These are phyloP conservation scores for Zeuzera pyrina DNA, from an alignment of 2,888 invertebrate species.

Conservation along the genomic window DNA sequence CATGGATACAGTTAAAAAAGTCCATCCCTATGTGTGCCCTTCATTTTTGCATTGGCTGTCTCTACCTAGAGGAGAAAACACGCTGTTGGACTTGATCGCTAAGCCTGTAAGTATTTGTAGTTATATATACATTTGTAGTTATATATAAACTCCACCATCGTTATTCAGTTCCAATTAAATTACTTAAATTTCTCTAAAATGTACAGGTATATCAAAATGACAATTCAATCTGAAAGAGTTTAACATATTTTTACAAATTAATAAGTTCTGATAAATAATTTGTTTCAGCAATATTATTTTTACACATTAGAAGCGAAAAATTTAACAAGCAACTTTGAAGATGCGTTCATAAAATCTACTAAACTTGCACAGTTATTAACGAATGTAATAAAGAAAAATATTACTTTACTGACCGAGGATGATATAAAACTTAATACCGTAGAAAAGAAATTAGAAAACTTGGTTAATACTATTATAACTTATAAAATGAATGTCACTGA, in stretches of 20 bases:
- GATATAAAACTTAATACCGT: slow-evolving; percentile 30
- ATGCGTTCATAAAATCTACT: slow-evolving; percentile 34
- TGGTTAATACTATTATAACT: slow-evolving; percentile 34
- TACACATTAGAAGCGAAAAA: slow-evolving; percentile 37
- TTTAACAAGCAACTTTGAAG: slow-evolving; percentile 40
- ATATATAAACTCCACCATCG: neutral
- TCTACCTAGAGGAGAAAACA: slow-evolving; percentile 56
- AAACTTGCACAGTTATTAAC: slow-evolving; percentile 29
- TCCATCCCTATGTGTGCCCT: slow-evolving; percentile 53
- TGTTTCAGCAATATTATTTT: slow-evolving; percentile 57
- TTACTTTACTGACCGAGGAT: slow-evolving; percentile 21
- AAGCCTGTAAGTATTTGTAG: slow-evolving; percentile 65
- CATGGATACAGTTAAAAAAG: slow-evolving; percentile 23
- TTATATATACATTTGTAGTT: neutral
- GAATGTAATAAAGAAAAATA: slow-evolving; percentile 31
- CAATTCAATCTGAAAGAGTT: too few species aligned
- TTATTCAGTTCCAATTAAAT: too few species aligned
- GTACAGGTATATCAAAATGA: too few species aligned
- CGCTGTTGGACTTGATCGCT: slow-evolving; percentile 49
- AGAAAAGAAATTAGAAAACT: slow-evolving; percentile 32
- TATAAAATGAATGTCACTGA: slow-evolving; percentile 38
- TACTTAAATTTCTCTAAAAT: slow-evolving; percentile 1
- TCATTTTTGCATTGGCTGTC: slow-evolving; percentile 62
- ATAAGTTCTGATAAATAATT: slow-evolving; percentile 4
- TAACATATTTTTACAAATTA: too few species aligned